Percentiles rank a stretch among this genome's conserved stretches.
These are phyloP conservation scores for Lasioglossum villosulum DNA, from an alignment of 2,888 invertebrate genomes.

Conservation along the genomic window DNA sequence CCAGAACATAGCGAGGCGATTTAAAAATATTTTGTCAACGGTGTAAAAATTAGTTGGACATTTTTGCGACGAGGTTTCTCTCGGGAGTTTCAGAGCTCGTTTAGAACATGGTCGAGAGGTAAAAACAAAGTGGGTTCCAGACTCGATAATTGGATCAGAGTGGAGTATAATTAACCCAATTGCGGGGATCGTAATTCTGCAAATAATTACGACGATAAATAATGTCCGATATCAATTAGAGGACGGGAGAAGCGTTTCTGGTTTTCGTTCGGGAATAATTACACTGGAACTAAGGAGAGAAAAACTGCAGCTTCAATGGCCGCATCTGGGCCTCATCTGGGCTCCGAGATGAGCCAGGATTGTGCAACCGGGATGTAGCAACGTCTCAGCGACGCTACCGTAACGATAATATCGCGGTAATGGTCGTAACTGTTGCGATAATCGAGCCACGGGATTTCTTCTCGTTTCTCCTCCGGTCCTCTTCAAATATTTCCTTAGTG, in stretches of 20 bases:
- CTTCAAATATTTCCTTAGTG: background rate
- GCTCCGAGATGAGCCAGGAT: slow-evolving; percentile 59
- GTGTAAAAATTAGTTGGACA: background rate
- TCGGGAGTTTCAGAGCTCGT: background rate
- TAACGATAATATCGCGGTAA: slow-evolving; percentile 70
- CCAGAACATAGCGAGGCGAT: no score
- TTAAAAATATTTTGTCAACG: background rate
- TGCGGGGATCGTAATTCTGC: background rate
- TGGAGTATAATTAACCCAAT: slow-evolving; percentile 7
- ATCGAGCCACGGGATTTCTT: slow-evolving; percentile 51
- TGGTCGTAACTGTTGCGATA: slow-evolving; percentile 65
- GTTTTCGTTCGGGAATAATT: slow-evolving; percentile 14
- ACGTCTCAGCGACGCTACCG: slow-evolving; percentile 64
- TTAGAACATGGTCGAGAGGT: background rate
- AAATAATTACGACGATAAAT: background rate
- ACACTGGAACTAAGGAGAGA: slow-evolving; percentile 1
- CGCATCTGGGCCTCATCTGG: slow-evolving; percentile 23
- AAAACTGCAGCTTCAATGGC: slow-evolving; percentile 15
- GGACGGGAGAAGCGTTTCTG: background rate
- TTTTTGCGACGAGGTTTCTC: background rate
- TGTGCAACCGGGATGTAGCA: slow-evolving; percentile 68
- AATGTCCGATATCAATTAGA: slow-evolving; percentile 12
- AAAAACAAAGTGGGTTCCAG: background rate
- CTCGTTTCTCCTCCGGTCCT: slow-evolving; percentile 15
- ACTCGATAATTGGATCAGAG: background rate